Percentiles rank a stretch among this genome's conserved stretches.
Conservation (phyloP, 2,113 vertebrate genomes). For the Oncorhynchus kisutch region DNA sequence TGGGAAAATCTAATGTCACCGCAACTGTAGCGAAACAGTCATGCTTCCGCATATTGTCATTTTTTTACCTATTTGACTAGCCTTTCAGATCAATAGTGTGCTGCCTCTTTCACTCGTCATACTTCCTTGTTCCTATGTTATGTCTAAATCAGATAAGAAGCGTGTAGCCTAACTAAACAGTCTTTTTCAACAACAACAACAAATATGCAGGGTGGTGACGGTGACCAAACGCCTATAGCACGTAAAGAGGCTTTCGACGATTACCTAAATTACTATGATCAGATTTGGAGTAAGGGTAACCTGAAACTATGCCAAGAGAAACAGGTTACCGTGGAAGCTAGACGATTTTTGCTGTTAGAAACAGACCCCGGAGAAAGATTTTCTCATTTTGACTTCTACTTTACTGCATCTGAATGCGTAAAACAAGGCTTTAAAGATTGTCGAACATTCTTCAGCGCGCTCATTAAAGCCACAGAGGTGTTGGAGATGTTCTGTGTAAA, state of each 20-base stretch:
- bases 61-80: background rate
- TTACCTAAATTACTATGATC: constrained; percentile 42
- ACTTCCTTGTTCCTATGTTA: background rate
- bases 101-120: background rate
- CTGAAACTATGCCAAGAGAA: constrained; percentile 39
- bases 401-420: constrained; percentile 1
- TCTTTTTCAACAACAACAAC: background rate
- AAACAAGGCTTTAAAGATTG: background rate
- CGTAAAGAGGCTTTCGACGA: constrained; percentile 44
- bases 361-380: constrained; percentile 27
- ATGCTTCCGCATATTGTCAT: background rate
- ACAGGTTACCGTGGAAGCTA: constrained; percentile 30
- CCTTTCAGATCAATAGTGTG: background rate
- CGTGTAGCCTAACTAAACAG: background rate
- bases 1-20: background rate
- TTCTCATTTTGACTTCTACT: constrained; percentile 53
- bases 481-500: constrained; percentile 70
- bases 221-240: constrained; percentile 8
- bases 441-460: constrained; percentile 31
- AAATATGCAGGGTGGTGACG: constrained; percentile 56
- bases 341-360: constrained; percentile 37
- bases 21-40: background rate
- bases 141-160: background rate
- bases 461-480: constrained; percentile 60
- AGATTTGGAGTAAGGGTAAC: constrained; percentile 19